These are phyloP conservation scores for Pogonophryne albipinna DNA, from an alignment of 2,797 vertebrate species.

Conservation along the genomic window DNA sequence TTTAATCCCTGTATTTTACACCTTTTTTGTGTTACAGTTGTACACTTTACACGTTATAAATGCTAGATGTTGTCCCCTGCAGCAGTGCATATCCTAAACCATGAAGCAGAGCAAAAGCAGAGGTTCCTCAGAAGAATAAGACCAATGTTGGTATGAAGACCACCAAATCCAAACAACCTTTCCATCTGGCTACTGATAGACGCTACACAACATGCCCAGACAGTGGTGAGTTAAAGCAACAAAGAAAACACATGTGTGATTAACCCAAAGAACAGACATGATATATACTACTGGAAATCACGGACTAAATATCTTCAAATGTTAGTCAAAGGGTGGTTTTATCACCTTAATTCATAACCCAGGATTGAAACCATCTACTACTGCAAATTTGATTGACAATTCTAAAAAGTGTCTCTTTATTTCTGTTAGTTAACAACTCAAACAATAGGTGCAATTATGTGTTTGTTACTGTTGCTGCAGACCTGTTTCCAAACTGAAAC, in stretches of 20 bases:
- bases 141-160: slow-evolving; percentile 41
- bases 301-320: neutral
- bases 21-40: neutral
- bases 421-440: too few relatives aligned
- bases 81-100: slow-evolving; percentile 7
- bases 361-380: neutral
- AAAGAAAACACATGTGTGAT: neutral
- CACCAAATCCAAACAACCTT: slow-evolving; percentile 3
- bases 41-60: neutral
- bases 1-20: neutral
- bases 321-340: neutral
- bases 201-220: slow-evolving; percentile 15
- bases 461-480: neutral
- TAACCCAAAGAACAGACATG: neutral
- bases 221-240: slow-evolving; percentile 48
- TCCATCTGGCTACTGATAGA: slow-evolving; percentile 10
- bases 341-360: neutral
- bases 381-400: neutral
- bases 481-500: neutral
- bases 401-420: neutral
- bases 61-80: neutral
- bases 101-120: slow-evolving; percentile 13
- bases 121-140: slow-evolving; percentile 31
- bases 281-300: neutral
- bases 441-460: neutral